phyloP scores from a whole-genome alignment of 2,888 invertebrate species.

The Epinotia bilunana region DNA sequence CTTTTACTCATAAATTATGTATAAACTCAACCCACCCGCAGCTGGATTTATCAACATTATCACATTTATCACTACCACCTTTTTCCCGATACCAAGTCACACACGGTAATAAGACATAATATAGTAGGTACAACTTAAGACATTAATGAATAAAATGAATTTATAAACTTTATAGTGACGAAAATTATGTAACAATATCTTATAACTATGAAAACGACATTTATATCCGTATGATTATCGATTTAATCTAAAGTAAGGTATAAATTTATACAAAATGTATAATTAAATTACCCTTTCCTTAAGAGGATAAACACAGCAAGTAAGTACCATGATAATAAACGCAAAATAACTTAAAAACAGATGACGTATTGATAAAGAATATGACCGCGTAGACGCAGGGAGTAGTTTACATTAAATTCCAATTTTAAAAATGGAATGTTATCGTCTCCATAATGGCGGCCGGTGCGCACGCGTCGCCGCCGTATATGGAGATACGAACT shows the following conservation, averaged over 20 bases:
- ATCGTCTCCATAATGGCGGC: constrained; percentile 61
- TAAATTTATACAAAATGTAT: background rate
- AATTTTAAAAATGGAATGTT: constrained; percentile 69
- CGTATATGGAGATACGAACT: constrained; percentile 60
- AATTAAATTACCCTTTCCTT: background rate
- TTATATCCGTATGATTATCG: background rate
- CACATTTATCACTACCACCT: background rate
- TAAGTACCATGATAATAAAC: constrained; percentile 13
- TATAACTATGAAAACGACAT: background rate
- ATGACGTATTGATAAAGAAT: constrained; percentile 48
- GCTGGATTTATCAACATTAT: background rate
- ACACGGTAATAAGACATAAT: background rate
- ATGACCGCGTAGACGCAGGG: constrained; percentile 53
- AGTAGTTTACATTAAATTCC: constrained; percentile 70
- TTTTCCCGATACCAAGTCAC: background rate
- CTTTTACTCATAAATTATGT: too few species aligned
- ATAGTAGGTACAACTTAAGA: background rate
- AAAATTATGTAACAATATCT: background rate
- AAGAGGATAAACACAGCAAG: background rate
- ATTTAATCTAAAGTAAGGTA: background rate
- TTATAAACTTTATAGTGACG: background rate
- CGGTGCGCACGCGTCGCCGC: constrained; percentile 58
- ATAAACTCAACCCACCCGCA: too few species aligned
- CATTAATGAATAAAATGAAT: background rate
- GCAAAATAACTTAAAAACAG: constrained; percentile 19